These are phyloP conservation scores for Popillia japonica DNA, from an alignment of 1,140 invertebrate species.

Conservation along the genomic window DNA sequence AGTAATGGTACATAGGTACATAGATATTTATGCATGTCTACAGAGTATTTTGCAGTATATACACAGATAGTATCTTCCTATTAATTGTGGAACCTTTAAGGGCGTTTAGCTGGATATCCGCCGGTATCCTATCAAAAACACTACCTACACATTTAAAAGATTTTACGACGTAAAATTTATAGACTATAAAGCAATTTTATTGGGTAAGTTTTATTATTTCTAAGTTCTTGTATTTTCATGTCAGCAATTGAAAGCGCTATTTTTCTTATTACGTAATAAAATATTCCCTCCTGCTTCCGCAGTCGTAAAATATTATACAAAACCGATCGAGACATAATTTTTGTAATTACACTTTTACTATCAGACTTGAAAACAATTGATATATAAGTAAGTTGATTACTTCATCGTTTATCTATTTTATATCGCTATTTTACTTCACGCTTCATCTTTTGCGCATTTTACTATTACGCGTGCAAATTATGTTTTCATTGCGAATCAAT, in stretches of 20 bases:
- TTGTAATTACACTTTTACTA: slow-evolving; percentile 32
- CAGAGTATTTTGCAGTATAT: too few species aligned
- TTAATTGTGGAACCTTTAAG: slow-evolving; percentile 18
- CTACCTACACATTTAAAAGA: slow-evolving; percentile 50
- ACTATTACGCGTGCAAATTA: too few species aligned
- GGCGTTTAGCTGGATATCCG: slow-evolving; percentile 47
- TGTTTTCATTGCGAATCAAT: neutral
- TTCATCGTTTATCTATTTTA: neutral
- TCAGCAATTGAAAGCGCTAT: slow-evolving; percentile 57
- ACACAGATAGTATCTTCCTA: neutral
- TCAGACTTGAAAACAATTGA: slow-evolving; percentile 4
- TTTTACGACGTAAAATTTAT: slow-evolving; percentile 57
- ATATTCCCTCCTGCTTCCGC: slow-evolving; percentile 49
- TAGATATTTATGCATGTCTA: neutral
- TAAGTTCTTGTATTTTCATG: slow-evolving; percentile 59
- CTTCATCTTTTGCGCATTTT: too few species aligned
- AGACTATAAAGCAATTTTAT: slow-evolving; percentile 58
- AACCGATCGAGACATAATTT: slow-evolving; percentile 47
- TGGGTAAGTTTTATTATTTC: slow-evolving; percentile 57
- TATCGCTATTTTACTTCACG: neutral
- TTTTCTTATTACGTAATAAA: slow-evolving; percentile 58
- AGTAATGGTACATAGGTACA: neutral
- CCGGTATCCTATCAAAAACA: slow-evolving; percentile 50
- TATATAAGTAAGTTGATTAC: neutral
- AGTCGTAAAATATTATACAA: slow-evolving; percentile 36